phyloP scores from a whole-genome alignment of 92 coral and sea anemone genomes.

The Epizoanthus ramosus region DNA sequence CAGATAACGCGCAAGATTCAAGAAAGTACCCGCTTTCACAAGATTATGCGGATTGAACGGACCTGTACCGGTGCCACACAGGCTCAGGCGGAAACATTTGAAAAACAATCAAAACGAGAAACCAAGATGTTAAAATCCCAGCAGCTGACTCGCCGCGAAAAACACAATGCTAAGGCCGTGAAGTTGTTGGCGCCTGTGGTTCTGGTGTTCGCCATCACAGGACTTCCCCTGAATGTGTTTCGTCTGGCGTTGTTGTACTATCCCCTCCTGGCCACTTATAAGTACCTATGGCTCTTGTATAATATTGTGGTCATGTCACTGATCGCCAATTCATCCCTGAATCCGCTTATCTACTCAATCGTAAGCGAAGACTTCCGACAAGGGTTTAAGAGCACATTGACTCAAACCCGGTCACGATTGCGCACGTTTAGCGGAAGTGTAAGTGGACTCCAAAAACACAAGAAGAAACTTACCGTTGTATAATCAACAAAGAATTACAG shows the following conservation, averaged over 20 bases:
- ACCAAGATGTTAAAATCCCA: neutral
- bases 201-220: conserved; percentile 61
- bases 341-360: conserved; percentile 68
- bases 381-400: conserved; percentile 44
- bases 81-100: neutral
- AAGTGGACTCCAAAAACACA: conserved; percentile 21
- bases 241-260: conserved; percentile 52
- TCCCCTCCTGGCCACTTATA: conserved; percentile 10
- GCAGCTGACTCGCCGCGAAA: conserved; percentile 26
- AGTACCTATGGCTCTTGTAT: conserved; percentile 61
- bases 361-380: conserved; percentile 73
- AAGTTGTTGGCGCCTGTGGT: conserved; percentile 67
- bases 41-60: conserved; percentile 41
- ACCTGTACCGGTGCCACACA: neutral
- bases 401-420: conserved; percentile 11
- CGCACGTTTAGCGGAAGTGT: conserved; percentile 24
- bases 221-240: conserved; percentile 57
- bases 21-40: conserved; percentile 67
- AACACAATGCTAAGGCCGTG: conserved; percentile 66
- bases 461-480: conserved; percentile 11
- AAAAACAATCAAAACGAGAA: conserved; percentile 11
- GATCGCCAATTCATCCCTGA: conserved; percentile 61
- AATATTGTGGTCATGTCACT: conserved; percentile 53
- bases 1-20: conserved; percentile 72
- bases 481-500: no score